Base-by-base conservation (phyloP, 2,797 vertebrate genomes). In the Hoplostethus mediterraneus region DNA sequence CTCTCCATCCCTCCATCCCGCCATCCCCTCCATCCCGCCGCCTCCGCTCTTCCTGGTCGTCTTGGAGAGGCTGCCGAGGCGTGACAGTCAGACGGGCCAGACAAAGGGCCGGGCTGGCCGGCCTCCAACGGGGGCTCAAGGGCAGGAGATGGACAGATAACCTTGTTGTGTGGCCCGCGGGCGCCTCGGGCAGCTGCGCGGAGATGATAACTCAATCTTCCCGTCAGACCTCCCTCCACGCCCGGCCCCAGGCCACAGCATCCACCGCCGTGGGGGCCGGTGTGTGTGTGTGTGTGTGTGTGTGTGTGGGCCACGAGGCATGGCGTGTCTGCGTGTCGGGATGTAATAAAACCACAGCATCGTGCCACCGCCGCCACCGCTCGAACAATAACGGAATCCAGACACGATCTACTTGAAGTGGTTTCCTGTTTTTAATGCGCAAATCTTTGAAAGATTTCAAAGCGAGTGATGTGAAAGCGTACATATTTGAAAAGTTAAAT, bases 61-160 rank as follows among this genome's bases (percentile, higher is more conserved):
- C 83, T 36, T 67, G 75, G 86, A 82, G 85, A 89, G 75, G 72
- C 81, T 36, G 82, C 70, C 71, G 82, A 86, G 79, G 80, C 84
- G 71, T 87, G 83, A 86, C 80, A 72, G 77, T 80, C 73, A 38
- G 78, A 77, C 17, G 21, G 53, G 40, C 45, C 6, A 16, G 75
- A 87, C 85, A 86, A 89, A 82, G 71, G 63, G 59, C 5, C 28
- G 0, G 2, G 49, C 74, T 82, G 84, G 81, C 71, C 0, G 12
- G 63, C 0, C 0, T 86, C 81, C 84, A 87, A 75, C 67, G 61
- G 62, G 71, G 70, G 77, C 66, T 83, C 69, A 77, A 85, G 80
- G 87, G 84, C 77, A 86, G 63, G 49, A 77, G 77, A 90, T 85
- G 82, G 84, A 79, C 83, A 83, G 89, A 92, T 92, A 90, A 85